Evolutionary conservation across 2,888 invertebrate species (phyloP).

Genomic region (Biston stratarius): DNA sequence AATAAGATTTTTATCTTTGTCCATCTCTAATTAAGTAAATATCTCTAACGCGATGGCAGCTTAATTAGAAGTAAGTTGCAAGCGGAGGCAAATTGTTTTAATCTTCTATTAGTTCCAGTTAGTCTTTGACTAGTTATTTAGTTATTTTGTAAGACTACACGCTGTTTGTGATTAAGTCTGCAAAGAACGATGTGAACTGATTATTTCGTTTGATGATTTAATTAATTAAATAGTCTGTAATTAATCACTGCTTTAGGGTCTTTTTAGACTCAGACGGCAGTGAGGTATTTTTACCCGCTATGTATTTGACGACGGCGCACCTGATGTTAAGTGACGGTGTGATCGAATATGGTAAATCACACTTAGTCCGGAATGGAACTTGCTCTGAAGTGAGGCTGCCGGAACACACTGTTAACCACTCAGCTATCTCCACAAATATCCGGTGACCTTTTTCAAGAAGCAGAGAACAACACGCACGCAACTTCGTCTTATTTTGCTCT

Average conservation of each 20-base stretch:
- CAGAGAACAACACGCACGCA: no score
- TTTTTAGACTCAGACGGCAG: no score
- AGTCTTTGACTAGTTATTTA: constrained; percentile 6
- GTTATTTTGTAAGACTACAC: constrained; percentile 7
- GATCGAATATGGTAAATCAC: no score
- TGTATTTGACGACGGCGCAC: no score
- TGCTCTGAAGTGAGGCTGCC: no score
- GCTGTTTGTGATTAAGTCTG: not conserved
- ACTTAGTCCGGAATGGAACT: no score
- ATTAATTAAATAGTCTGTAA: not conserved
- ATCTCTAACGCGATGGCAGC: constrained; percentile 11
- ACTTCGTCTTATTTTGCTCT: no score
- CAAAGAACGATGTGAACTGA: not conserved
- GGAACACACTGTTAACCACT: no score
- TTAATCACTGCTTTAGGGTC: not conserved
- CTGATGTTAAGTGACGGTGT: no score
- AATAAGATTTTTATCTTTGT: not conserved
- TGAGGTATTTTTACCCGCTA: no score
- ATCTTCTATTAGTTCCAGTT: constrained; percentile 17
- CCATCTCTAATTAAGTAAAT: constrained; percentile 24
- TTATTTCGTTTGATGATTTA: not conserved
- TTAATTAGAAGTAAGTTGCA: constrained; percentile 30
- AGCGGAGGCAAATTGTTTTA: constrained; percentile 16
- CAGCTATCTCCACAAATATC: no score
- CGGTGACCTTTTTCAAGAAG: no score